Conservation (phyloP, 2,797 vertebrate species). For the Silurus aristotelis region DNA sequence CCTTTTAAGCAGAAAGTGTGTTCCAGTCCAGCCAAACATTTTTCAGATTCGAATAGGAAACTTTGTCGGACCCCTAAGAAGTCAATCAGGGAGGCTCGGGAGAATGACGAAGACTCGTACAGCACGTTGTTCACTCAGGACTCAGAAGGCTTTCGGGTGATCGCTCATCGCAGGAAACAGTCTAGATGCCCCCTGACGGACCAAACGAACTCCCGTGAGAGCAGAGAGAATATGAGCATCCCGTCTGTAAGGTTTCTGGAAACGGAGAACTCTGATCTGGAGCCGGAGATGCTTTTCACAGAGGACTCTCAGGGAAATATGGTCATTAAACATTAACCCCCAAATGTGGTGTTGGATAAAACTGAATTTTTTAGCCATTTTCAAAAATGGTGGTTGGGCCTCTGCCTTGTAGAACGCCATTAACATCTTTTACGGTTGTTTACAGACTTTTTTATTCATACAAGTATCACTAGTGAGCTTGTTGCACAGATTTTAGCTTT, state of each 20-base stretch:
- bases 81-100: background rate
- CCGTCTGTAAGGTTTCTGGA: constrained; percentile 22
- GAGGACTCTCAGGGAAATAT: constrained; percentile 90
- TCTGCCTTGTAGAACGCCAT: background rate
- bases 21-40: constrained; percentile 31
- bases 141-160: constrained; percentile 84
- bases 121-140: constrained; percentile 83
- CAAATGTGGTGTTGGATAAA: background rate
- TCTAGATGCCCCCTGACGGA: constrained; percentile 63
- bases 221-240: background rate
- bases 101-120: constrained; percentile 62
- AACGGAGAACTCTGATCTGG: constrained; percentile 53
- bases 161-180: constrained; percentile 69
- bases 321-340: constrained; percentile 84
- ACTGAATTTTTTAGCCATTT: background rate
- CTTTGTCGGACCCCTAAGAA: constrained; percentile 51
- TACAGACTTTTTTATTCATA: background rate
- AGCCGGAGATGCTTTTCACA: constrained; percentile 81
- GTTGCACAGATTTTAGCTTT: background rate
- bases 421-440: background rate
- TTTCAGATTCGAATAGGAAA: constrained; percentile 14
- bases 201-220: constrained; percentile 44
- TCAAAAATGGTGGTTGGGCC: background rate
- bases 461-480: background rate
- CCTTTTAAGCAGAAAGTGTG: constrained; percentile 44